A percentile compares a stretch with the other conserved stretches of the same genome.
Evolutionary conservation across 2,888 invertebrate genomes (phyloP).

Genomic region (Lasioglossum malachurum): DNA sequence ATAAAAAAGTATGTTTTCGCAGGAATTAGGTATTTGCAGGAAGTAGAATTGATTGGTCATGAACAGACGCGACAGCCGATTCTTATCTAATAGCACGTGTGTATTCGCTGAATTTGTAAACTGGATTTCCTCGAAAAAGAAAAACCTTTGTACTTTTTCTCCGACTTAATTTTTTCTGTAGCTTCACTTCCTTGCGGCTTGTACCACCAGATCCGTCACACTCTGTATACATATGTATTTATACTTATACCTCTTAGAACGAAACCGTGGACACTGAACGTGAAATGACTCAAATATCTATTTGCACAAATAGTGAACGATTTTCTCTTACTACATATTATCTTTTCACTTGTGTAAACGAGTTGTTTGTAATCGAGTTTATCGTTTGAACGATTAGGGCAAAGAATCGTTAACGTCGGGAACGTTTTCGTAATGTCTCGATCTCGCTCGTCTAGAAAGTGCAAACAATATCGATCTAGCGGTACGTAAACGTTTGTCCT

Average conservation of each 20-base stretch:
- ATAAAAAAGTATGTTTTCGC: too few relatives aligned
- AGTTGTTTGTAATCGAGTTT: background rate
- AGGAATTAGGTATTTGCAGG: too few relatives aligned
- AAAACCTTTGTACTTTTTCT: too few relatives aligned
- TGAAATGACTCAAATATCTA: background rate
- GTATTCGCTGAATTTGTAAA: background rate
- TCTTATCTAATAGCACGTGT: too few relatives aligned
- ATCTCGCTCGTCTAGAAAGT: background rate
- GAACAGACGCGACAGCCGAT: background rate
- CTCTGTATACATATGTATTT: background rate
- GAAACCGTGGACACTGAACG: background rate
- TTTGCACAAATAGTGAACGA: background rate
- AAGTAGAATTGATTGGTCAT: background rate
- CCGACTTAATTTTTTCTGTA: too few relatives aligned
- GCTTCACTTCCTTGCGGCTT: too few relatives aligned
- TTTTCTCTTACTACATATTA: background rate
- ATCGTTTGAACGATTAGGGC: background rate
- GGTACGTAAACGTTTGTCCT: constrained; percentile 35
- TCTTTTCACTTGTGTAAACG: background rate
- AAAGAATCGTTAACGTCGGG: background rate
- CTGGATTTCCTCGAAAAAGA: too few relatives aligned
- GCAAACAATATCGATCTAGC: constrained; percentile 50
- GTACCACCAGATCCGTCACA: too few relatives aligned
- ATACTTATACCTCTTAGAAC: background rate
- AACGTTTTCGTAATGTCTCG: background rate